phyloP scores from a whole-genome alignment of 1,140 invertebrate genomes.

The Ostrea edulis region DNA sequence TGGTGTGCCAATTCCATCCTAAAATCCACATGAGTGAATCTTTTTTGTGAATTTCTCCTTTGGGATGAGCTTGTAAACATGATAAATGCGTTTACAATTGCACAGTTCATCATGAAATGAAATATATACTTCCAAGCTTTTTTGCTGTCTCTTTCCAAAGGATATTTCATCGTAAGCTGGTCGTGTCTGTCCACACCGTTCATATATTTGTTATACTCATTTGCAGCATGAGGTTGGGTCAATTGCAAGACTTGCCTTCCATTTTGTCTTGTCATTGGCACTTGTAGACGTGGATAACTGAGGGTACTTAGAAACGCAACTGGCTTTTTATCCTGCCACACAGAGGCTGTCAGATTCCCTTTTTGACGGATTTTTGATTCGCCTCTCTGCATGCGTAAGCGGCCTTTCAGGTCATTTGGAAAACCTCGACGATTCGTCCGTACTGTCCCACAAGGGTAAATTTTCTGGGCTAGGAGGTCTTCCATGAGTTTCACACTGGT shows the following conservation, averaged over 20 bases:
- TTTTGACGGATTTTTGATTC: background rate
- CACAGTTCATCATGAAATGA: constrained; percentile 51
- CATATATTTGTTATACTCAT: constrained; percentile 45
- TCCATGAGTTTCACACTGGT: constrained; percentile 43
- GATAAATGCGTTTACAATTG: constrained; percentile 48
- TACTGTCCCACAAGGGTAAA: constrained; percentile 48
- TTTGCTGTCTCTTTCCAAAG: constrained; percentile 36
- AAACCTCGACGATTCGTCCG: constrained; percentile 37
- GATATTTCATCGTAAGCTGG: constrained; percentile 38
- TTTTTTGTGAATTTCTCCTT: background rate
- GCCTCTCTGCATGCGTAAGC: background rate
- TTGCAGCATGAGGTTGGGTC: background rate
- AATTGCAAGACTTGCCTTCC: background rate
- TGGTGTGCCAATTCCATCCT: constrained; percentile 37
- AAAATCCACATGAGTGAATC: constrained; percentile 32
- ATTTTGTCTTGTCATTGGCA: background rate
- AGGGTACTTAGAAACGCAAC: constrained; percentile 46
- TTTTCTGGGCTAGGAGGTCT: constrained; percentile 22
- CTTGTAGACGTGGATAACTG: background rate
- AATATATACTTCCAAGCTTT: constrained; percentile 51
- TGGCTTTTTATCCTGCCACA: constrained; percentile 52
- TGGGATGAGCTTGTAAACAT: background rate
- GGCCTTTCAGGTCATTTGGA: background rate
- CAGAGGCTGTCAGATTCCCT: constrained; percentile 42
- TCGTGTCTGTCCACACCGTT: constrained; percentile 49